A percentile compares a stretch with the other conserved stretches of the same genome.
phyloP scores from a whole-genome alignment of 53 echinoderm and acorn worm species.

The Apostichopus leukothele region DNA sequence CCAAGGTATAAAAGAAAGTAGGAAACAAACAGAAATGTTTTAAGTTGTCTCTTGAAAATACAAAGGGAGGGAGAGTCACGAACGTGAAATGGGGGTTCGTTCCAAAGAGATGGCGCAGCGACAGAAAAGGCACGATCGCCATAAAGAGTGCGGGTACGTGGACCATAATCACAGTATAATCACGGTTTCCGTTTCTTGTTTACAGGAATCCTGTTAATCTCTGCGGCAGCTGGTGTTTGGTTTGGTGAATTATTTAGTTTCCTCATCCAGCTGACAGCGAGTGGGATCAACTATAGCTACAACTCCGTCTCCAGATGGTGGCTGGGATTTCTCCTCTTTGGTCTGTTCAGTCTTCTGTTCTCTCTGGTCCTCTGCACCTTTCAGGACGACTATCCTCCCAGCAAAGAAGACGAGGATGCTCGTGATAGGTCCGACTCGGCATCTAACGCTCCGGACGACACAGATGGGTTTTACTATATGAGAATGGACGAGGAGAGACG shows the following conservation, averaged over 20 bases:
- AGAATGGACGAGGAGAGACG: constrained; percentile 56
- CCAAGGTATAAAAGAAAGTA: too few species aligned
- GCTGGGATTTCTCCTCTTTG: constrained; percentile 60
- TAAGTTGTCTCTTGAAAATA: too few species aligned
- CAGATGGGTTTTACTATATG: constrained; percentile 69
- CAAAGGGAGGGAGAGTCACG: too few species aligned
- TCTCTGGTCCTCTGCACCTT: constrained; percentile 35
- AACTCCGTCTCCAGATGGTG: constrained; percentile 58
- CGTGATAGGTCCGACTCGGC: neutral
- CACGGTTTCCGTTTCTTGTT: too few species aligned
- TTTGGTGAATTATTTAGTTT: constrained; percentile 51
- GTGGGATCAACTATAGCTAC: constrained; percentile 16
- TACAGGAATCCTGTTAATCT: neutral
- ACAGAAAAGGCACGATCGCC: too few species aligned
- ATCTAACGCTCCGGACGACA: constrained; percentile 45
- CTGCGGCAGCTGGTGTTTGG: constrained; percentile 48
- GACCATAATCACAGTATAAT: too few species aligned
- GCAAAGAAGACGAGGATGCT: neutral
- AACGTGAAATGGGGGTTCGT: too few species aligned
- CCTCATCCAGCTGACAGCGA: constrained; percentile 45
- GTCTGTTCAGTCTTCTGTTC: constrained; percentile 33
- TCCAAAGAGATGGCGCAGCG: too few species aligned
- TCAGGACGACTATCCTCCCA: constrained; percentile 12
- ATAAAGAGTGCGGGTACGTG: too few species aligned
- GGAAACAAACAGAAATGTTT: too few species aligned